phyloP scores from a whole-genome alignment of 1,140 invertebrate species.

The Nautilus pompilius region DNA sequence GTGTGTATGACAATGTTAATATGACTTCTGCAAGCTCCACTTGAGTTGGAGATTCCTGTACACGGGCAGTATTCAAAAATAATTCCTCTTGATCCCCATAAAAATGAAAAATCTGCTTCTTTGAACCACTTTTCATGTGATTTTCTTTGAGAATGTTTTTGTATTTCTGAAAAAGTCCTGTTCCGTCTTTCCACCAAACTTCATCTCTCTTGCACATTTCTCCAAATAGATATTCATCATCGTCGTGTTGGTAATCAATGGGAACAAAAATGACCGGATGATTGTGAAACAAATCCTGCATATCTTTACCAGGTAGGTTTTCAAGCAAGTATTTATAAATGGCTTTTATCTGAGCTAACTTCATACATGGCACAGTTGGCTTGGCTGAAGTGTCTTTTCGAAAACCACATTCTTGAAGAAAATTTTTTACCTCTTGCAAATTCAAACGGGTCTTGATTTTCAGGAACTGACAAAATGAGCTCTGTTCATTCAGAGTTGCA shows the following conservation, averaged over 20 bases:
- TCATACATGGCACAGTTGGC: slow-evolving; percentile 28
- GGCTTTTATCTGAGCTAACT: slow-evolving; percentile 27
- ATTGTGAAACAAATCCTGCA: slow-evolving; percentile 37
- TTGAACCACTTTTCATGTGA: slow-evolving; percentile 29
- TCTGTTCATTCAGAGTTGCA: slow-evolving; percentile 8
- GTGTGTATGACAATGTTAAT: not conserved
- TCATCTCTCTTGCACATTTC: slow-evolving; percentile 35
- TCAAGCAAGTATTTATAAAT: slow-evolving; percentile 35
- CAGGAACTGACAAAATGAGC: slow-evolving; percentile 32
- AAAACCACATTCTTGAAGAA: slow-evolving; percentile 31
- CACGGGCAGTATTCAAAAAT: slow-evolving; percentile 17
- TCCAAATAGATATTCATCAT: slow-evolving; percentile 22
- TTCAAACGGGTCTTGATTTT: slow-evolving; percentile 27
- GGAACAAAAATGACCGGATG: slow-evolving; percentile 46
- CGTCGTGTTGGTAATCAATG: not conserved
- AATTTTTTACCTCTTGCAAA: slow-evolving; percentile 16
- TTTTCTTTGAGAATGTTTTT: slow-evolving; percentile 24
- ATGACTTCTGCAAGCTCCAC: slow-evolving; percentile 33
- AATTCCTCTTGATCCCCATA: slow-evolving; percentile 19
- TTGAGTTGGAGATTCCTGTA: slow-evolving; percentile 22
- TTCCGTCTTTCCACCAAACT: slow-evolving; percentile 44
- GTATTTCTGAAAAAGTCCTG: slow-evolving; percentile 38
- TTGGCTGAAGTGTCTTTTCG: slow-evolving; percentile 14
- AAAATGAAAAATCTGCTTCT: slow-evolving; percentile 16
- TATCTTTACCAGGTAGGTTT: slow-evolving; percentile 28